Percentiles rank a stretch among this genome's conserved stretches.
These are phyloP conservation scores for Phylloscopus collybita DNA, from an alignment of 2,797 vertebrate species.

Conservation along the genomic window DNA sequence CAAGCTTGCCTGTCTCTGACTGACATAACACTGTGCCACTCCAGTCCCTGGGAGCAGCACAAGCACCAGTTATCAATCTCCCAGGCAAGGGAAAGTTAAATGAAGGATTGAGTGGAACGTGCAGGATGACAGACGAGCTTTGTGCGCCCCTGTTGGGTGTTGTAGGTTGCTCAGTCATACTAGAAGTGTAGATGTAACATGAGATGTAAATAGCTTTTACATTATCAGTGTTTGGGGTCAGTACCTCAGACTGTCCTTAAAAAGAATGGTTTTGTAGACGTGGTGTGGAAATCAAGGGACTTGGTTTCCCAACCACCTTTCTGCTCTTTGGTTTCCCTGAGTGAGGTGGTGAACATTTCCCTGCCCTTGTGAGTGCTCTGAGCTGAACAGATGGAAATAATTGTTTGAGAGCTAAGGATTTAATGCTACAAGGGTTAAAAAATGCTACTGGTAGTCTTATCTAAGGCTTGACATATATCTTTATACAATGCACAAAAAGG, in stretches of 20 bases:
- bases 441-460: neutral
- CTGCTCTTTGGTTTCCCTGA: neutral
- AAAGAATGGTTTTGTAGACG: neutral
- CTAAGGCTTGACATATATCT: neutral
- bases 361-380: neutral
- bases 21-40: neutral
- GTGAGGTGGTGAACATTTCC: neutral
- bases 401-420: neutral
- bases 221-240: neutral
- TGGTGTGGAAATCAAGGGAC: neutral
- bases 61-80: constrained; percentile 24
- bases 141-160: neutral
- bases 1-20: neutral
- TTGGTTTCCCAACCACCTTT: neutral
- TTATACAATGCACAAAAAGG: neutral
- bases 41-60: neutral
- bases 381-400: neutral
- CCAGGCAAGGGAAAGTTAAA: constrained; percentile 5
- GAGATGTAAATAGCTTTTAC: constrained; percentile 21
- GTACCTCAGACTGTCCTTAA: neutral
- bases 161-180: neutral
- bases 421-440: neutral
- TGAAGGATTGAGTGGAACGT: neutral
- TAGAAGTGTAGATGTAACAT: neutral
- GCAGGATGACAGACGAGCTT: neutral